phyloP scores from a whole-genome alignment of 2,113 vertebrate species.

The Microtus ochrogaster region DNA sequence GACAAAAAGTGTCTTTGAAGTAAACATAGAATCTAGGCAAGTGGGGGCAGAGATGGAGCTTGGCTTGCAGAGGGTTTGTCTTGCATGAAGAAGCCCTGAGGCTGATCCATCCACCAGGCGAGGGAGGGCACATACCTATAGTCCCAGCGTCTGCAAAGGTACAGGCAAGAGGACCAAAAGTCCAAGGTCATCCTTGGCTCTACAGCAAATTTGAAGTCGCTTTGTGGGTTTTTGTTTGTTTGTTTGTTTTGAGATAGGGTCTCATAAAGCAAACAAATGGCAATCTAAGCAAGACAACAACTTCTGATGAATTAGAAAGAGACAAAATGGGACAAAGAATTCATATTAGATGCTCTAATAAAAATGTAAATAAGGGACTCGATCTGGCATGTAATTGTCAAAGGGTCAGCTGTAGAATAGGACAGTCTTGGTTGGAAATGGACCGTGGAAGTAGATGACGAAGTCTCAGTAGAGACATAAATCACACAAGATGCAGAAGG shows the following conservation, averaged over 20 bases:
- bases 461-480: not conserved
- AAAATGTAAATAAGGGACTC: not conserved
- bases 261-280: not conserved
- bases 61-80: not conserved
- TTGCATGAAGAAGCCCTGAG: not conserved
- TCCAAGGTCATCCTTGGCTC: not conserved
- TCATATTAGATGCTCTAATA: not conserved
- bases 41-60: not conserved
- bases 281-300: conserved; percentile 16
- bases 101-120: not conserved
- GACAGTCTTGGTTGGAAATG: not conserved
- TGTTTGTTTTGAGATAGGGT: not conserved
- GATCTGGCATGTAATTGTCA: not conserved
- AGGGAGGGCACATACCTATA: not conserved
- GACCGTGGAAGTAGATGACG: not conserved
- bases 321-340: not conserved
- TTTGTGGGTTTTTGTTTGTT: not conserved
- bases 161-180: not conserved
- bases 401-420: not conserved
- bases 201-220: not conserved
- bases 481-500: not conserved
- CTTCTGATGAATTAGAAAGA: not conserved
- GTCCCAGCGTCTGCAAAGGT: not conserved
- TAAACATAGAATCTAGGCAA: not conserved
- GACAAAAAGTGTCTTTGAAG: not conserved